A percentile compares a stretch with the other conserved stretches of the same genome.
Evolutionary conservation across 2,797 vertebrate species (phyloP).

Genomic region (Ptychadena robeensis): DNA sequence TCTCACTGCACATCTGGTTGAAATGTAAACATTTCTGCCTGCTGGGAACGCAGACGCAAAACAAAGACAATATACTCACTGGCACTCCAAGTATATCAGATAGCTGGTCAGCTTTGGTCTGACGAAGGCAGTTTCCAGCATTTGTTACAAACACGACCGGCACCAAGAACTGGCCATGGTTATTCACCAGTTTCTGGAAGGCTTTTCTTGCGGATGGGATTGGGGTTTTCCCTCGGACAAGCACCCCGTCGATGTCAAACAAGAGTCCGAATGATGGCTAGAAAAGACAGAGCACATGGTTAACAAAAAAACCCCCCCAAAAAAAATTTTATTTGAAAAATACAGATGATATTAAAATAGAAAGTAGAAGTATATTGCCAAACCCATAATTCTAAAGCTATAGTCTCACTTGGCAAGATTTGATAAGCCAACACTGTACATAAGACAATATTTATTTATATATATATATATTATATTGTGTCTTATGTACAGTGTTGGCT

Average conservation of each 20-base stretch:
- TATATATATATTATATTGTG: too few species aligned
- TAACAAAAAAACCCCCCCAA: too few species aligned
- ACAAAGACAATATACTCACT: slow-evolving; percentile 80
- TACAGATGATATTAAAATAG: too few species aligned
- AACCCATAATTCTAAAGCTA: not conserved
- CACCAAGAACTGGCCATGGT: slow-evolving; percentile 80
- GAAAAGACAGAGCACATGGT: slow-evolving; percentile 58
- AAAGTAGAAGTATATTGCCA: not conserved
- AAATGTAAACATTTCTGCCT: too few species aligned
- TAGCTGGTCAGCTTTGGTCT: slow-evolving; percentile 84
- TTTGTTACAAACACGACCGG: slow-evolving; percentile 91
- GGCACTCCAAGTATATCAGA: slow-evolving; percentile 82
- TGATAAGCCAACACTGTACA: too few species aligned
- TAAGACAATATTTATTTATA: too few species aligned
- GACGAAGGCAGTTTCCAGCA: slow-evolving; percentile 85
- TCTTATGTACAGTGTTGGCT: too few species aligned
- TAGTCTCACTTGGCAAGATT: too few species aligned
- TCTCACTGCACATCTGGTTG: too few species aligned
- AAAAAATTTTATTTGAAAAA: too few species aligned
- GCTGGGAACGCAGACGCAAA: too few species aligned
- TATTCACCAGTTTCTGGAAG: slow-evolving; percentile 81
- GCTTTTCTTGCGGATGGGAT: slow-evolving; percentile 84
- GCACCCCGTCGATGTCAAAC: slow-evolving; percentile 88
- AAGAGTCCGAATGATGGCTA: slow-evolving; percentile 84
- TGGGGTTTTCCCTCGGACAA: slow-evolving; percentile 82